Evolutionary conservation across 2,888 invertebrate species (phyloP), one percentile per base, ranked within the genome.

Genomic region (Sinodicranocentrus sp.): DNA sequence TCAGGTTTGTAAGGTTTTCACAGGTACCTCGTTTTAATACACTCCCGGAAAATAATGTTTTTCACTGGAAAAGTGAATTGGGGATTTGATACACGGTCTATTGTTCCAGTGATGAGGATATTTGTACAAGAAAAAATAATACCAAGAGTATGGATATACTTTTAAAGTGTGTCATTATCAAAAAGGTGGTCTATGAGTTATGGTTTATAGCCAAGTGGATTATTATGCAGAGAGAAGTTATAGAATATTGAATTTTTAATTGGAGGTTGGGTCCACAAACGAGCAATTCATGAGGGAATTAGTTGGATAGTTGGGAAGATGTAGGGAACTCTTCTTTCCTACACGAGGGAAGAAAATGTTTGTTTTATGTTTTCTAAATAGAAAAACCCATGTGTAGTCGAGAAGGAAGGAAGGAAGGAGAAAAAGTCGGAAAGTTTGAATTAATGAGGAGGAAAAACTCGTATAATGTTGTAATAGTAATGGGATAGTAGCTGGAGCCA

Each of bases 191-290:
- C 10, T 33, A 33, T 10, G 5, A 33, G 33, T 33, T 33, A 33
- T 10, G 33, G 33, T n/a, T n/a, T n/a, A n/a, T n/a, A 10, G 10
- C 33, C 33, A 10, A 33, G 33, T 33, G 10, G 33, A 33, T 33
- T 33, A 33, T 33, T 6, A 33, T 3, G 33, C 33, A 33, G 33
- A 33, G 33, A 33, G 33, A 33, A 33, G 33, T 10, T 10, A 6
- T 33, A 33, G 3, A 33, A 63, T 75, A 75, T 63, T 75, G 73
- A 75, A 75, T 63, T 75, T 63, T 63, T 75, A 75, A 75, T 75
- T 75, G 73, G 73, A 63, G 63, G 26, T 23, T 23, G 48, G 28
- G 13, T 5, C 28, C 17, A 21, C 52, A 71, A 71, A 71, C 61
- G 44, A 59, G 59, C 21, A 13, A 72, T 52, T 61, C 59, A 75